Base-by-base conservation (phyloP, 2,888 invertebrate genomes). In the Muscina levida region DNA sequence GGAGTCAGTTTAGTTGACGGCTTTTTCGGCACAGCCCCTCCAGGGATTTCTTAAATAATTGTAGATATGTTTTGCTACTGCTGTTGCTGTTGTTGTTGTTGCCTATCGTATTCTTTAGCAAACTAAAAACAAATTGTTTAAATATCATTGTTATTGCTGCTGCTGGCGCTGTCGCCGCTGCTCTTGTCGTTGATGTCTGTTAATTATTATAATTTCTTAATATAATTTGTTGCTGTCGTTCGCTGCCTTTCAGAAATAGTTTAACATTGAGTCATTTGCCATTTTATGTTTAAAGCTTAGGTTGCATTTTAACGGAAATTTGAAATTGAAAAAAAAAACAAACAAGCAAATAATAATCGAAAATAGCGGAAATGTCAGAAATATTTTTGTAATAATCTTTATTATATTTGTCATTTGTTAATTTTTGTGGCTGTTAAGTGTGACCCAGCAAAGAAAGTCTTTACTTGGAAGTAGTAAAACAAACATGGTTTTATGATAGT, bases 231-330 rank as follows among this genome's bases (percentile, higher is more conserved):
- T 48, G 48, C 19, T 48, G 15, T 15, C 17, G 6, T 48, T 48
- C 19, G 10, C 13, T 53, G 11, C 24, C 2, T 39, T 62, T 19
- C 31, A 10, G 2, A 53, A 53, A 53, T 53, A 53, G 17, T 59
- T 59, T 17, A 42, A 19, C 0, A 42, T 19, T 59, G 59, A 59
- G 39, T 59, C 59, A 59, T 19, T 15, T 17, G n/a, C n/a, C n/a
- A 59, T 39, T 24, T 3, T 15, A 39, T 37, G 31, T 59, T 19
- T n/a, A n/a, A 39, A n/a, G 31, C 8, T 3, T 31, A 19, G 48
- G 39, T 57, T 68, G 11, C 48, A 39, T 73, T 31, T 70, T 71
- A 80, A 76, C 76, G 72, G 70, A 80, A 72, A 80, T 73, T 76
- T 70, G 48, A 72, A 72, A 57, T 37, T 31, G 1, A 15, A 57